Evolutionary conservation across 2,113 vertebrate species (phyloP).

Genomic region (Onychorhynchus coronatus): DNA sequence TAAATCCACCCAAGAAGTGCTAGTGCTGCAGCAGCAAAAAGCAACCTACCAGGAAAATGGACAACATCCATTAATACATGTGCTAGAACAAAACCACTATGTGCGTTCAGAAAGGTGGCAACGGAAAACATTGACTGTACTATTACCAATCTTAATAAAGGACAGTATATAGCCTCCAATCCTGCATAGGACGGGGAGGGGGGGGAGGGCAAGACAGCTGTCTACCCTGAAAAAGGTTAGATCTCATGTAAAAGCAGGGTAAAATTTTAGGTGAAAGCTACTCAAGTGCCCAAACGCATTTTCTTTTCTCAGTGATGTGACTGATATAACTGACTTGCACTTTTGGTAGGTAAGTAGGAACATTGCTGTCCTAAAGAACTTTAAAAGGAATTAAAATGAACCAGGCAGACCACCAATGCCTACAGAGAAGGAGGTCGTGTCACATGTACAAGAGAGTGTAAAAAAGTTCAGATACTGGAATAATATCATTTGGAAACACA

Average conservation of each 20-base stretch:
- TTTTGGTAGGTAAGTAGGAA: not conserved
- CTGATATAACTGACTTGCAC: not conserved
- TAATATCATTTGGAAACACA: not conserved
- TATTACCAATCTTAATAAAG: not conserved
- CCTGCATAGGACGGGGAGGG: not conserved
- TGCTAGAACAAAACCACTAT: not conserved
- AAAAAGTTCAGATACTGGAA: not conserved
- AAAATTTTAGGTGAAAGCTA: not conserved
- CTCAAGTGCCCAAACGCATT: not conserved
- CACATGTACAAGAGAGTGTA: not conserved
- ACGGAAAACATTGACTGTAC: not conserved
- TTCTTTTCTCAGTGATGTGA: not conserved
- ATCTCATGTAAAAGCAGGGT: not conserved
- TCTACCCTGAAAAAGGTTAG: not conserved
- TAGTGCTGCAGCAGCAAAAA: not conserved
- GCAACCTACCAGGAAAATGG: not conserved
- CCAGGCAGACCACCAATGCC: not conserved
- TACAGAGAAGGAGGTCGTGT: not conserved
- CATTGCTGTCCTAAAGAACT: not conserved
- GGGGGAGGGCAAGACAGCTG: rapidly evolving
- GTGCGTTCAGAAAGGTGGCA: not conserved
- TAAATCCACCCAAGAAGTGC: not conserved
- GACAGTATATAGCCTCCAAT: not conserved
- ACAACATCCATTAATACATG: not conserved
- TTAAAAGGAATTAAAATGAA: not conserved